Base-by-base conservation (phyloP, 2,797 vertebrate species). In the Galagoides demidoff region DNA sequence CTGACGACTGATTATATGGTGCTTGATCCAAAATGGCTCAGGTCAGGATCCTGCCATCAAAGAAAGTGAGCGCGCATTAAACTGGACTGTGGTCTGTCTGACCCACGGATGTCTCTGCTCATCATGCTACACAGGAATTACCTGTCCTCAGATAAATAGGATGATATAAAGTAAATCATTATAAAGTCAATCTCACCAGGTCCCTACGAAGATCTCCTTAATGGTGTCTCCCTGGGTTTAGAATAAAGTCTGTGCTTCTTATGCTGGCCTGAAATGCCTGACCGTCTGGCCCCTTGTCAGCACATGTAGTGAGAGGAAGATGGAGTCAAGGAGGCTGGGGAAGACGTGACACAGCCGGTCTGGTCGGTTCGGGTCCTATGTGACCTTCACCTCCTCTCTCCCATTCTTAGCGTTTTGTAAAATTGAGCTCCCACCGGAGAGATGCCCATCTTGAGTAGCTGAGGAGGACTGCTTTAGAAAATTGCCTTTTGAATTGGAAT, bases 1-100 rank as follows among this genome's bases (percentile, higher is more conserved):
- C 7, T 29, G 52, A 14, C 3, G 0, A 12, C 20, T 63, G 20
- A n/a, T 27, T 61, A 16, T 0, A 2, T 1, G 14, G 25, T 55
- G 22, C 34, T n/a, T 63, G 22, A 37, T 57, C 3, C 39, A 64
- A 39, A 73, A 71, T 59, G 16, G 25, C 22, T 3, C 22, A 7
- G 16, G 23, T 45, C 27, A 77, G 39, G 10, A 45, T 19, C 31
- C 29, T 16, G 34, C 9, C 45, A 34, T 37, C 7, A 14, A 61
- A 78, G 37, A 89, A 22, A 20, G 52, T 31, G 2, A 19, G 11
- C 6, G 5, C 4, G 5, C 1, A 1, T 17, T 23, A 63, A 23
- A 64, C 1, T 13, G 39, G 63, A 79, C 4, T 2, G 5, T 3
- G 20, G n/a, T 5, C 57, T 37, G 4, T 29, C 2, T 49, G 63